Base-by-base conservation (phyloP, 2,113 vertebrate species). In the Platycercus adscitus region DNA sequence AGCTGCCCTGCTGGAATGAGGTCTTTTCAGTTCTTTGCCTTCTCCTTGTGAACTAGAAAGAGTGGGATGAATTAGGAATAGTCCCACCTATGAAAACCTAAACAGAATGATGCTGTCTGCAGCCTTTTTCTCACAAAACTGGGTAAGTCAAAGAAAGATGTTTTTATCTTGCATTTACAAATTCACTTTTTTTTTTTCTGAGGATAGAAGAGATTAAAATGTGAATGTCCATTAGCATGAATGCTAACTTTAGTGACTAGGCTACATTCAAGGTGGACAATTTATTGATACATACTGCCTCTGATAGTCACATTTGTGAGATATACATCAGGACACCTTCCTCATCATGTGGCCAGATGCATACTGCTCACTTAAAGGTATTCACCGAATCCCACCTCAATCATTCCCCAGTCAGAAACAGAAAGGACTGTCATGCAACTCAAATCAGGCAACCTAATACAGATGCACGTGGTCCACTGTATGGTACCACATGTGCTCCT, bases 401-500 rank as follows among this genome's bases (percentile, higher is more conserved):
- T 13, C 24, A 23, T 41, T 47, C 33, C 33, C 44, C 21, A 39
- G 29, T 26, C 41, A 73, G n/a, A 69, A 37, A 37, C 31, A n/a
- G 29, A 13, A 69, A 76, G 24, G 52, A 25, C 86, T 53, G 28
- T 16, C 70, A 52, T 5, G 14, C 20, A 55, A 19, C 35, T 26
- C 13, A 5, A 8, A 47, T 23, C 31, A 58, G 55, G 29, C 28
- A 85, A 11, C 18, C 39, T 25, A 25, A 44, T 24, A 14, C 1
- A 13, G 41, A 65, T 17, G 7, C 35, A 56, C 18, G 2, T 1
- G 6, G 19, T 82, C 56, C 46, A 46, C 37, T 46, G 12, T 9
- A 26, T 1, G 5, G 53, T 17, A 79, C 11, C 49, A 47, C 23
- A 4, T 0, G 0, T n/a, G 29, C 21, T 82, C 37, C 41, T 69